These are phyloP conservation scores for Catamblyrhynchus diadema DNA, from an alignment of 2,797 vertebrate species.

Conservation along the genomic window DNA sequence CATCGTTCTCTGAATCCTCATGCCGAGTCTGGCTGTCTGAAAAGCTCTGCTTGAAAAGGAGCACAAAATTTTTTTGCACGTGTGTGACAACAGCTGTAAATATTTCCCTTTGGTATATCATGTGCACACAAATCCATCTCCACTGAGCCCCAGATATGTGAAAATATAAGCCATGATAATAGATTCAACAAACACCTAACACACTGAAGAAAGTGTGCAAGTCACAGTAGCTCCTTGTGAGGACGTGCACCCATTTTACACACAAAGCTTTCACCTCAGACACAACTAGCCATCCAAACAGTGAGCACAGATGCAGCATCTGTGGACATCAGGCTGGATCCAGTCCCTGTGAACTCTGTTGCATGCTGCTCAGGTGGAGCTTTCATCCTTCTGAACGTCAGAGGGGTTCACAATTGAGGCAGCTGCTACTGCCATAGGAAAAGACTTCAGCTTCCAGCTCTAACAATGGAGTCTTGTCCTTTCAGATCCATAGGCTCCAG, in stretches of 20 bases:
- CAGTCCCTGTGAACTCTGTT: not conserved
- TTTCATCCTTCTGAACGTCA: not conserved
- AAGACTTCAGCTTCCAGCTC: not conserved
- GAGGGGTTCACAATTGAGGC: not conserved
- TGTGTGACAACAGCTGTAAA: slow-evolving; percentile 5
- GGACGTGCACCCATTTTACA: not conserved
- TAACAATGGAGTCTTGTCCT: slow-evolving; percentile 21
- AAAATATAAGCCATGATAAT: not conserved
- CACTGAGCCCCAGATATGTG: not conserved
- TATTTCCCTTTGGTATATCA: not conserved
- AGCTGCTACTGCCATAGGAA: not conserved
- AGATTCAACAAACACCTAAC: not conserved
- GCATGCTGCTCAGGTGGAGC: not conserved
- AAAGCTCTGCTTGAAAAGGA: slow-evolving; percentile 20
- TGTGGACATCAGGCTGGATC: not conserved
- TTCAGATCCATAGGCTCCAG: not conserved
- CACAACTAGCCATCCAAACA: not conserved
- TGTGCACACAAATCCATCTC: not conserved
- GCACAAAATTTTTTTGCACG: not conserved
- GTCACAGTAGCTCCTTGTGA: not conserved
- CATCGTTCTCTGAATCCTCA: slow-evolving; percentile 53
- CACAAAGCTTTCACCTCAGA: not conserved
- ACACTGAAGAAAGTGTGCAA: not conserved
- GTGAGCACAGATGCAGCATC: not conserved
- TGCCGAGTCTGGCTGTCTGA: not conserved